Evolutionary conservation across 2,797 vertebrate genomes (phyloP), one percentile per base, ranked within the genome.

Genomic region (Sebastes miniatus): DNA sequence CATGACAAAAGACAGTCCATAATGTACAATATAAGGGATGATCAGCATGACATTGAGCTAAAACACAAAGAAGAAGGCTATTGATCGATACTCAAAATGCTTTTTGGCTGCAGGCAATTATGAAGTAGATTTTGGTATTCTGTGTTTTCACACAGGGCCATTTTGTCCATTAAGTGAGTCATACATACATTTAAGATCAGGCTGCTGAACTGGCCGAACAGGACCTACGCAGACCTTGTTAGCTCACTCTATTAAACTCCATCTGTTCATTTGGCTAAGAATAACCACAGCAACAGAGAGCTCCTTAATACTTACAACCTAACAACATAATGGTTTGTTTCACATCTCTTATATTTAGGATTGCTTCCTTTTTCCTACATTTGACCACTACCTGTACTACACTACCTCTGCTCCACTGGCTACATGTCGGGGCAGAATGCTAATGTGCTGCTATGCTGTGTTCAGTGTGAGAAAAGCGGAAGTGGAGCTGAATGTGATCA

Each of bases 401-500:
- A 20, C 43, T 20, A 62, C 29, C 34, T 64, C 22, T 25, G 25
- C 74, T 76, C 80, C 63, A 9, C 72, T 67, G 47, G 58, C 61
- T 72, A 10, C 70, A 59, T 8, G 71, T 77, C 16, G 14, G 54
- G 31, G 54, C 58, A 66, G 90, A 93, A 95, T 91, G 88, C 81
- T 89, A 93, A 94, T 90, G 87, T 63, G 14, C 69, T 27, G 76
- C 69, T 25, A 32, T 27, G 77, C 69, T 25, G 36, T 25, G 36
- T 50, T 77, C 77, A 86, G 82, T 77, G 81, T 91, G 90, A 87
- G 87, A 88, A 90, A 88, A 65, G 47, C 74, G 88, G 90, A 93
- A 93, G 91, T 84, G 43, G 75, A 66, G 79, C 69, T 91, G 87
- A 90, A 91, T 88, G 89, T 52, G 81, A 88, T 86, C 92, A 91